phyloP scores from a whole-genome alignment of 2,113 vertebrate species.

The Chauna torquata region DNA sequence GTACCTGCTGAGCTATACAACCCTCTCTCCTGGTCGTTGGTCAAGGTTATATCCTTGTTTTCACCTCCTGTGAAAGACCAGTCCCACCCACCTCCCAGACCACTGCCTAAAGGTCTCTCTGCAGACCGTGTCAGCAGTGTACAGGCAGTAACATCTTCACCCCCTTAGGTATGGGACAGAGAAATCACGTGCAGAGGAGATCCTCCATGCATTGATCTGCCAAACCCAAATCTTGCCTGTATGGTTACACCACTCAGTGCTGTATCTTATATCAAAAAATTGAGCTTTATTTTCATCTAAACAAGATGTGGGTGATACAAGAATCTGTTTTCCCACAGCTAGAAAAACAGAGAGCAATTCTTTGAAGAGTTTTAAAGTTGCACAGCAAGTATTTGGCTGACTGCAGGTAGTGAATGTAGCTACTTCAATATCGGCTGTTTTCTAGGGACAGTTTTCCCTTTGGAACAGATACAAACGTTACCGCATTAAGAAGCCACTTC shows the following conservation, averaged over 20 bases:
- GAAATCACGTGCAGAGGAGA: background rate
- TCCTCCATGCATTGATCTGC: background rate
- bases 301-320: background rate
- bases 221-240: background rate
- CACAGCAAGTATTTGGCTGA: background rate
- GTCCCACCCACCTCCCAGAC: background rate
- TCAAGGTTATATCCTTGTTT: background rate
- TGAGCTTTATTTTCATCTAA: background rate
- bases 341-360: background rate
- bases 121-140: accelerated
- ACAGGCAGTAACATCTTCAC: accelerated
- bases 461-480: background rate
- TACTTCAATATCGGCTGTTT: background rate
- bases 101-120: background rate
- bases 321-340: background rate
- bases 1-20: background rate
- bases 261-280: background rate
- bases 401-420: background rate
- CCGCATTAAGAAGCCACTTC: background rate
- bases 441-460: background rate
- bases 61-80: background rate
- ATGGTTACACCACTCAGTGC: background rate
- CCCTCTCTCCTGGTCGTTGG: background rate
- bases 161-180: background rate
- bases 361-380: background rate